Base-by-base conservation (phyloP, 1,140 invertebrate species). In the Lordiphosa clarofinis region DNA sequence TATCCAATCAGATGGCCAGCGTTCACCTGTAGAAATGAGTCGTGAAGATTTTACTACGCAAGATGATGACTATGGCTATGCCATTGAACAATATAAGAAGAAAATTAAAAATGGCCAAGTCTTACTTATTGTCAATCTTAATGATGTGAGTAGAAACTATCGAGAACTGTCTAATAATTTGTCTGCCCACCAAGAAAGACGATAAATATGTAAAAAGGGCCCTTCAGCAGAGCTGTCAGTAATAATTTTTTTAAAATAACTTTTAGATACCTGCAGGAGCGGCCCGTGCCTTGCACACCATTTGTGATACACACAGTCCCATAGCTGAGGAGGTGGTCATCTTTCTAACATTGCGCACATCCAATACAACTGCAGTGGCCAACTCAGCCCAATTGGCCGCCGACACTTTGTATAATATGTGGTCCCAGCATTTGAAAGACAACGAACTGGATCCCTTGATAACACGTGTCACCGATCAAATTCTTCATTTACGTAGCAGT, bases 401-500 rank as follows among this genome's bases (percentile, higher is more conserved):
- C 7, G 33, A 79, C 4, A 84, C 71, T 7, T 43, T 88, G 12
- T 12, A 13, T 0, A 36, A 73, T n/a, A 33, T 88, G 10, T 88
- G 87, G 87, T 44, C 48, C 4, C 24, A 54, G 6, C 31, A 74
- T 13, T 15, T 88, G 4, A 1, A 28, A 0, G 36, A 63, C 31
- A 67, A 79, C 10, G 87, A 84, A 48, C 38, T 88, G 31, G 75
- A 79, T 52, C 58, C 87, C 5, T 36, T 88, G 13, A 82, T 87
- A 21, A 75, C 79, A 1, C 75, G 87, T 15, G 87, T 88, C 2
- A 84, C 58, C 7, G 87, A 88, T 56, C 66, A 82, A 21, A 73
- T 88, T 1, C 47, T 68, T 8, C 24, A 59, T 44, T 35, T 68
- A 4, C 28, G 28, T 8, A 31, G 28, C 5, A 31, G 7, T 8